Evolutionary conservation across 2,888 invertebrate genomes (phyloP).

Genomic region (Subacronicta megacephala): DNA sequence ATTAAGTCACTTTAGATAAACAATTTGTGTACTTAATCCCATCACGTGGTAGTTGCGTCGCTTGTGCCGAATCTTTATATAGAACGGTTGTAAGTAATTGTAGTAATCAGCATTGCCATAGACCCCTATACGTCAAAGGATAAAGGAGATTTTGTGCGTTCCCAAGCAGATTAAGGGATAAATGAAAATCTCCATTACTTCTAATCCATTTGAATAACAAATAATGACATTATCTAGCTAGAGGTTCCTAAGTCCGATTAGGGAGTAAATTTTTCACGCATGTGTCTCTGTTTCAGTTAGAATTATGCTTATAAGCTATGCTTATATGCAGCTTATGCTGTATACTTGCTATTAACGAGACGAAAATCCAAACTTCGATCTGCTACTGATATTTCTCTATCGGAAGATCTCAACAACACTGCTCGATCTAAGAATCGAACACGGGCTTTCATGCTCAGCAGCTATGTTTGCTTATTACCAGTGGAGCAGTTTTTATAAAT

Average conservation of each 20-base stretch:
- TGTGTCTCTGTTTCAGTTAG: too few species aligned
- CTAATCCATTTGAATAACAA: conserved; percentile 53
- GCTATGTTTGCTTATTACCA: too few species aligned
- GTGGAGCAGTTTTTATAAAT: too few species aligned
- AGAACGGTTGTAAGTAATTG: conserved; percentile 54
- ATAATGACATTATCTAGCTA: conserved; percentile 42
- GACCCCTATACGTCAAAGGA: conserved; percentile 61
- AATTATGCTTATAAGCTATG: too few species aligned
- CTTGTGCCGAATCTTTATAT: conserved; percentile 31
- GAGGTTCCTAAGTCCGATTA: conserved; percentile 30
- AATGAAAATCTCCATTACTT: conserved; percentile 44
- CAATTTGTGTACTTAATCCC: conserved; percentile 43
- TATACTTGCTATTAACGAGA: too few species aligned
- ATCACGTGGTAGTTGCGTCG: conserved; percentile 29
- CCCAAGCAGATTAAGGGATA: conserved; percentile 47
- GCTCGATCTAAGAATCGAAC: too few species aligned
- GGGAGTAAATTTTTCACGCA: too few species aligned
- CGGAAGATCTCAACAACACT: too few species aligned
- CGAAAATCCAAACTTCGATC: too few species aligned
- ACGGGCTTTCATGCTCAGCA: too few species aligned
- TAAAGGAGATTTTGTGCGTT: conserved; percentile 56
- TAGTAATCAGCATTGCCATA: conserved; percentile 51
- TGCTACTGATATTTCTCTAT: too few species aligned
- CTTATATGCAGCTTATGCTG: too few species aligned
- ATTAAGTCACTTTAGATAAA: conserved; percentile 34